These are phyloP conservation scores for Eupithecia subfuscata DNA, from an alignment of 2,888 invertebrate genomes.

Conservation along the genomic window DNA sequence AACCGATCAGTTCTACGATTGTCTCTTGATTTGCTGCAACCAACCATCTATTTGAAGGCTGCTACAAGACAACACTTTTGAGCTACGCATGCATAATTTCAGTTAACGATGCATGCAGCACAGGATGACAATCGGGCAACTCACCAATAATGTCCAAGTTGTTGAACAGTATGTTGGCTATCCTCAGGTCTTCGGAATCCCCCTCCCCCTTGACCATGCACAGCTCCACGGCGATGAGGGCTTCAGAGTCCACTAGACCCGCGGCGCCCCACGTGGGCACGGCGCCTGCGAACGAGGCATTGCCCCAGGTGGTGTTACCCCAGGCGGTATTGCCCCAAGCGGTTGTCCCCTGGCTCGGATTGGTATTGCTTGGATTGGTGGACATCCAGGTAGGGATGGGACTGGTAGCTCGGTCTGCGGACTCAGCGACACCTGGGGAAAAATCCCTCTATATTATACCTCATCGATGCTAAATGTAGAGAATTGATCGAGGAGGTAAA, in stretches of 20 bases:
- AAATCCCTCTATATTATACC: background rate
- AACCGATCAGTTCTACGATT: constrained; percentile 96
- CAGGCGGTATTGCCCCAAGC: constrained; percentile 86
- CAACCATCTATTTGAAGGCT: background rate
- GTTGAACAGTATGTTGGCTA: constrained; percentile 96
- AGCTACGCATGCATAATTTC: background rate
- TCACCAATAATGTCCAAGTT: constrained; percentile 96
- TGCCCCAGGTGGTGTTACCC: constrained; percentile 85
- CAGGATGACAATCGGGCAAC: constrained; percentile 42
- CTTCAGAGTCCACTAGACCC: constrained; percentile 91
- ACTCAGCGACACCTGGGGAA: constrained; percentile 43
- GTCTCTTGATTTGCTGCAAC: constrained; percentile 95
- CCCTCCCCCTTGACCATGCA: constrained; percentile 76
- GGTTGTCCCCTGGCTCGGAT: constrained; percentile 82
- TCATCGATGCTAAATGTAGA: too few species aligned
- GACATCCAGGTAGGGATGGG: constrained; percentile 57
- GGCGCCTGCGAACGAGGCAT: constrained; percentile 67
- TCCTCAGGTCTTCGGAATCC: constrained; percentile 84
- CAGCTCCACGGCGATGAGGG: constrained; percentile 87
- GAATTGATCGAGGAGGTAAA: background rate
- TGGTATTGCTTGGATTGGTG: constrained; percentile 82
- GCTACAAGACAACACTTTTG: background rate
- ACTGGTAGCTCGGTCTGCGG: constrained; percentile 55
- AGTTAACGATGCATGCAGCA: background rate
- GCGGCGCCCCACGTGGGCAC: constrained; percentile 86